Evolutionary conservation across 2,888 invertebrate genomes (phyloP).

Genomic region (Charanyca ferruginea): DNA sequence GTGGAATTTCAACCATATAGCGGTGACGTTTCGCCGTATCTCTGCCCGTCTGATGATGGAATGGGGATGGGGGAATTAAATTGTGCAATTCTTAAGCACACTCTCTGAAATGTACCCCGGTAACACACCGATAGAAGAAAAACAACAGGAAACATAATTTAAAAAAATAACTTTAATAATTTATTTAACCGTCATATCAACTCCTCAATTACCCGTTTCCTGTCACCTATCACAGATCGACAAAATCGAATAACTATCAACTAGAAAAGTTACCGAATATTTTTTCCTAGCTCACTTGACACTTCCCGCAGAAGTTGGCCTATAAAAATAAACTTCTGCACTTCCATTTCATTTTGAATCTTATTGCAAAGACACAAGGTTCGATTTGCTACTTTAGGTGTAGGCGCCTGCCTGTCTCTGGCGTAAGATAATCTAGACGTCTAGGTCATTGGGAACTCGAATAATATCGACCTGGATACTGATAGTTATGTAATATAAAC

Average conservation of each 20-base stretch:
- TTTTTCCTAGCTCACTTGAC: conserved; percentile 24
- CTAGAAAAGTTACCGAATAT: conserved; percentile 11
- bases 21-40: too few relatives aligned
- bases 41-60: too few relatives aligned
- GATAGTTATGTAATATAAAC: conserved; percentile 59
- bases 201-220: not conserved
- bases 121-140: too few relatives aligned
- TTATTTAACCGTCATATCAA: not conserved
- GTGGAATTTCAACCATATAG: too few relatives aligned
- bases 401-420: conserved; percentile 69
- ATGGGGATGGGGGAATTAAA: too few relatives aligned
- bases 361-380: conserved; percentile 1
- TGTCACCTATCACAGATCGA: conserved; percentile 21
- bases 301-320: conserved; percentile 22
- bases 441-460: conserved; percentile 72
- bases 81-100: too few relatives aligned
- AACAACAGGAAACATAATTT: not conserved
- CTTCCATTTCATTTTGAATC: conserved; percentile 1
- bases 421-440: conserved; percentile 68
- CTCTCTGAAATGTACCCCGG: too few relatives aligned
- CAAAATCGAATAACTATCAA: conserved; percentile 26
- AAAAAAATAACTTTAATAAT: conserved; percentile 3
- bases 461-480: conserved; percentile 72
- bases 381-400: not conserved
- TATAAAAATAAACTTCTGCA: conserved; percentile 40